Evolutionary conservation across 2,888 invertebrate genomes (phyloP).

Genomic region (Auanema freiburgensis): DNA sequence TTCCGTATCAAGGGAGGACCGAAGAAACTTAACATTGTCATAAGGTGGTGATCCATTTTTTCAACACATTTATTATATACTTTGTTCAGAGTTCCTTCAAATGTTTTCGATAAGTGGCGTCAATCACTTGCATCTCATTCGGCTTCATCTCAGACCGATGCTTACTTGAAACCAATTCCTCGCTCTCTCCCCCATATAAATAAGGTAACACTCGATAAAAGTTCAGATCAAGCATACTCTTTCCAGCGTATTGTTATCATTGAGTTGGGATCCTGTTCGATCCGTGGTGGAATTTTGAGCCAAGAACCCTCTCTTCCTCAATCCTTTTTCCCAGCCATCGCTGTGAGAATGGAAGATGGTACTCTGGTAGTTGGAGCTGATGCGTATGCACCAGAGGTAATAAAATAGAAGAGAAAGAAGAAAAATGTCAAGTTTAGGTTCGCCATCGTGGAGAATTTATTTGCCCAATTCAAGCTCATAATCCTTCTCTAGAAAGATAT

Average conservation of each 20-base stretch:
- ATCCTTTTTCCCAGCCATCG: constrained; percentile 70
- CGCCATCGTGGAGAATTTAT: constrained; percentile 65
- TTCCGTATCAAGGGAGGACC: constrained; percentile 54
- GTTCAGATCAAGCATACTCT: too few species aligned
- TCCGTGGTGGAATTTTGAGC: constrained; percentile 69
- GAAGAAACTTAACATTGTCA: constrained; percentile 38
- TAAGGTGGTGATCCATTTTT: constrained; percentile 20
- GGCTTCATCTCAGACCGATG: constrained; percentile 66
- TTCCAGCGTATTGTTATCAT: constrained; percentile 69
- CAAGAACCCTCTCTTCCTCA: constrained; percentile 68
- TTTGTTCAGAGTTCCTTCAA: constrained; percentile 52
- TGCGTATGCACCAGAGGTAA: constrained; percentile 49
- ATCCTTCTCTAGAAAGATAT: constrained; percentile 67
- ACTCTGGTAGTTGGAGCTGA: constrained; percentile 54
- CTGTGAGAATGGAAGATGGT: constrained; percentile 43
- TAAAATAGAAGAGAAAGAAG: background rate
- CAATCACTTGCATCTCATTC: constrained; percentile 69
- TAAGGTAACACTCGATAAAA: too few species aligned
- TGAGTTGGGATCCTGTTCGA: constrained; percentile 71
- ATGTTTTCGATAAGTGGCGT: constrained; percentile 67
- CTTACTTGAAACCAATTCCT: constrained; percentile 68
- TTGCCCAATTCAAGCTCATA: constrained; percentile 67
- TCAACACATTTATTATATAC: background rate
- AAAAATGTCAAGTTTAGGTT: constrained; percentile 24
- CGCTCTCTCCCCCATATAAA: constrained; percentile 59